Percentiles rank a stretch among this genome's conserved stretches.
Conservation (phyloP, 2,113 vertebrate species). For the Dromiciops gliroides region DNA sequence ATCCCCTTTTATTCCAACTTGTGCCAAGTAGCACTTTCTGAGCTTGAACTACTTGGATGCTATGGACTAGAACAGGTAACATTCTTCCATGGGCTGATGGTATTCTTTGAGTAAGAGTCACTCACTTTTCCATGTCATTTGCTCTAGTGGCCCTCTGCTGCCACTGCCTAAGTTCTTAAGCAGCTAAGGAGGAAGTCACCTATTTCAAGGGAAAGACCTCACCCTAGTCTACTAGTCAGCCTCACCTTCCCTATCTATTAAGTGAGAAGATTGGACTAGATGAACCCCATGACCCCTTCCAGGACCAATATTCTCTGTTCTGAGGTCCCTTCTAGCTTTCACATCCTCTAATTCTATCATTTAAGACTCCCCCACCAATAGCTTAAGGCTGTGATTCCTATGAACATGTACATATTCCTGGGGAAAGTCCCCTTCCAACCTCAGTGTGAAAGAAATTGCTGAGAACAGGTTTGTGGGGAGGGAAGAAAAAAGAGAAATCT, state of each 20-base stretch:
- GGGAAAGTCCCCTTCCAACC: background rate
- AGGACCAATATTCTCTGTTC: background rate
- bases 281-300: background rate
- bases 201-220: background rate
- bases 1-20: background rate
- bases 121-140: background rate
- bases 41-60: background rate
- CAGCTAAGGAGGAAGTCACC: background rate
- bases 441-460: background rate
- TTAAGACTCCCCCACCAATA: background rate
- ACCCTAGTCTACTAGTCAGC: background rate
- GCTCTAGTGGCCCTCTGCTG: background rate
- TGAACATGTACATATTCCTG: background rate
- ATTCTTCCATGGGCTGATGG: background rate
- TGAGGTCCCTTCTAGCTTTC: background rate
- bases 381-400: background rate
- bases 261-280: background rate
- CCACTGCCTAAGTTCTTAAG: background rate
- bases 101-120: background rate
- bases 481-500: background rate
- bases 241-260: background rate
- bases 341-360: background rate
- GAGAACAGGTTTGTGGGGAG: background rate
- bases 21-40: background rate
- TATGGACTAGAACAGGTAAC: background rate